These are phyloP conservation scores for Trachelus tabidus DNA, from an alignment of 2,888 invertebrate genomes.

Conservation along the genomic window DNA sequence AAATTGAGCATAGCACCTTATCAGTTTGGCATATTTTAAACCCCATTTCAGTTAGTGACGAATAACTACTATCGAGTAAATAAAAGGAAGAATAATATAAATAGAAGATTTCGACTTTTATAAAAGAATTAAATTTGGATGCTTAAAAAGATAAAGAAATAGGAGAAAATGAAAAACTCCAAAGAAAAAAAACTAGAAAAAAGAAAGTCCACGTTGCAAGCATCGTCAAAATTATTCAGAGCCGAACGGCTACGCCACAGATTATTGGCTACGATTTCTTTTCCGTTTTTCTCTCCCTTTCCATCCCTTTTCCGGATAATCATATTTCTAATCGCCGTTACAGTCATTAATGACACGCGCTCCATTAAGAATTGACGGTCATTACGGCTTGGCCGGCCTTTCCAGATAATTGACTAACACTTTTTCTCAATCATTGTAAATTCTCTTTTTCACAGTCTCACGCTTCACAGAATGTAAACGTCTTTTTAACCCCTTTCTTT, in stretches of 20 bases:
- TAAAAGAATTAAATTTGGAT: too few species aligned
- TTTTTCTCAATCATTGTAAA: neutral
- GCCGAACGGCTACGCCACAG: conserved; percentile 54
- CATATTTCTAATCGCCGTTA: neutral
- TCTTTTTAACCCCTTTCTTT: neutral
- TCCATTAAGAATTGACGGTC: neutral
- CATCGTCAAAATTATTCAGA: conserved; percentile 52
- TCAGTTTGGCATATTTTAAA: too few species aligned
- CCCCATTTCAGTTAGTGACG: too few species aligned
- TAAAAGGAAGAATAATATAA: too few species aligned
- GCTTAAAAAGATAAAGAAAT: too few species aligned
- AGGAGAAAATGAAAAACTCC: too few species aligned
- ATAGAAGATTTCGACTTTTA: too few species aligned
- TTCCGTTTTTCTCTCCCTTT: conserved; percentile 16
- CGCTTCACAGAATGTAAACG: neutral
- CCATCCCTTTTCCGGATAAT: neutral
- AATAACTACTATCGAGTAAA: too few species aligned
- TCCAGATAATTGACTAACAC: neutral
- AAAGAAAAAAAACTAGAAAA: conserved; percentile 7
- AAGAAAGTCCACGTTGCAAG: conserved; percentile 31
- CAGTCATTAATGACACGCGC: neutral
- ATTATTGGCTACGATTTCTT: conserved; percentile 49
- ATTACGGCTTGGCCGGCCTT: neutral
- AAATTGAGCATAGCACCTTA: too few species aligned
- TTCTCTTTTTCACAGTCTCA: neutral